Base-by-base conservation (phyloP, 2,888 invertebrate species). In the Agrochola litura region DNA sequence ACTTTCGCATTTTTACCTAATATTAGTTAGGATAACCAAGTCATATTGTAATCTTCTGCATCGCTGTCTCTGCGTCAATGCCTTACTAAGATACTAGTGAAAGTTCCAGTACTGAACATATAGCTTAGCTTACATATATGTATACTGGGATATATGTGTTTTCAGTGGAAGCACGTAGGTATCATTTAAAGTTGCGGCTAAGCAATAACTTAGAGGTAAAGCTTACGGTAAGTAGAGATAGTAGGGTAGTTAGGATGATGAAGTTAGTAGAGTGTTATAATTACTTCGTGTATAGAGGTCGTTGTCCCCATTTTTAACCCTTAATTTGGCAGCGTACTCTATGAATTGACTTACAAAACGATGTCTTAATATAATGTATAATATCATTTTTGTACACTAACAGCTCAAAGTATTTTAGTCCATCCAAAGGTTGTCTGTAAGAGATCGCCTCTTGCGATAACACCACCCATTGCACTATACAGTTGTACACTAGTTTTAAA, bases 181-280 rank as follows among this genome's bases (percentile, higher is more conserved):
- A 76, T 66, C 73, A 64, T 75, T 82, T 73, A 65, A 82, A 84
- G 67, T 83, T 76, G 73, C 19, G 73, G 56, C 8, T 52, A 25
- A 68, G 83, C 67, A 70, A 81, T 83, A 84, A 81, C 73, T 83
- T 81, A 61, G 43, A 49, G 67, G 70, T 64, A n/a, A 37, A 58
- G 72, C 43, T 56, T n/a, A 25, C 43, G n/a, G 25, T 43, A n/a
- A 73, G 74, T 12, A 74, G 37, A 9, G 74, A 46, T 73, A 37
- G 56, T n/a, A 9, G 30, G n/a, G 19, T 37, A 74, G 68, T 73
- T 60, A n/a, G 41, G n/a, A 9, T 65, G 10, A 60, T 49, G 6
- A 41, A 25, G 25, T 25, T 19, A 69, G 49, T 54, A 43, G 41
- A 54, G 41, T 25, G 41, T 43, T 52, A 54, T 72, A 73, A 43